Base-by-base conservation (phyloP, 1,140 invertebrate species). In the Drosophila bocki region DNA sequence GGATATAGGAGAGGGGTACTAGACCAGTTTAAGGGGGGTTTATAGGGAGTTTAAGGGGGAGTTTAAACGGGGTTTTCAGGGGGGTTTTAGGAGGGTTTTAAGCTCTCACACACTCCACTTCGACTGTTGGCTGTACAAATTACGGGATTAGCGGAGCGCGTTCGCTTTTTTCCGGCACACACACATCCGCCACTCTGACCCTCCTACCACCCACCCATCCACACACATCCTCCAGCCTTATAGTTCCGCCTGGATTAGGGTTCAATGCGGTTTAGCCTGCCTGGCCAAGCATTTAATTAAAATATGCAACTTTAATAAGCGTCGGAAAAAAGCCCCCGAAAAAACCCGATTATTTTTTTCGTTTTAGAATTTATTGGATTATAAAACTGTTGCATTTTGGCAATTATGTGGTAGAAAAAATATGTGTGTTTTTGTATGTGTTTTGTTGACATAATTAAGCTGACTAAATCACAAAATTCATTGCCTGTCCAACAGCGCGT, bases 61-160 rank as follows among this genome's bases (percentile, higher is more conserved):
- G 50, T 53, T 26, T 37, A 51, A 37, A 29, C 45, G 45, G 51
- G 51, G 44, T 9, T 11, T 22, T 12, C 0, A 45, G 42, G 50
- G 68, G 44, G 45, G 48, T 13, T 32, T 45, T 22, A n/a, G 15
- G 19, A 32, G 29, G 17, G 42, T 42, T 33, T 39, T 26, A 39
- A 39, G 51, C 45, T 67, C 56, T 58, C 17, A 63, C 22, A 19
- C 19, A 51, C 39, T 47, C 29, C 45, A 39, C 39, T 70, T 58
- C 45, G 63, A 53, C 50, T 91, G 88, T 91, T 91, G 79, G 79
- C 77, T 59, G 75, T 91, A 80, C 75, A 91, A 91, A 91, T 91
- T 91, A 91, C 82, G 76, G 84, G 88, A 91, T 91, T 91, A 91
- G 88, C 76, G 62, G 59, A 70, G 75, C 64, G 75, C 53, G 70